phyloP scores from a whole-genome alignment of 2,888 invertebrate genomes.

The Pachliopta kotzebuea region DNA sequence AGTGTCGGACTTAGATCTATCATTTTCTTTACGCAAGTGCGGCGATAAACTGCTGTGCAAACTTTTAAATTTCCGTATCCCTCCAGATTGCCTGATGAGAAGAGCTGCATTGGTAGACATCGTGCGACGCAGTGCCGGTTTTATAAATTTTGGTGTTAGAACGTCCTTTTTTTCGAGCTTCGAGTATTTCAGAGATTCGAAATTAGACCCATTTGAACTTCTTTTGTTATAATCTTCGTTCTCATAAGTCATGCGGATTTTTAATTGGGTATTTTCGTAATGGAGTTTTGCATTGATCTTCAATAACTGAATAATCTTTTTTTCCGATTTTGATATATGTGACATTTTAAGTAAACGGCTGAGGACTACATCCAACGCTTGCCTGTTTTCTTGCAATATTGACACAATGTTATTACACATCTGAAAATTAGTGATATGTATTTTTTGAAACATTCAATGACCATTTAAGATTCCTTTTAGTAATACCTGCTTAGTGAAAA shows the following conservation, averaged over 20 bases:
- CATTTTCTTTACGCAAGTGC: slow-evolving; percentile 30
- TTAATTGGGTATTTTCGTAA: slow-evolving; percentile 48
- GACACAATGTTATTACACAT: slow-evolving; percentile 41
- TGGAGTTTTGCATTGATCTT: slow-evolving; percentile 45
- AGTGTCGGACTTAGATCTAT: slow-evolving; percentile 40
- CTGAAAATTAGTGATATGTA: slow-evolving; percentile 36
- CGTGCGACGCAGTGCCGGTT: slow-evolving; percentile 7
- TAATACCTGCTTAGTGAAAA: not conserved
- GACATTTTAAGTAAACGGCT: slow-evolving; percentile 39
- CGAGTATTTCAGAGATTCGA: slow-evolving; percentile 16
- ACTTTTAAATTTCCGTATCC: slow-evolving; percentile 31
- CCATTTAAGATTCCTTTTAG: not conserved
- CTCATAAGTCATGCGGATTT: slow-evolving; percentile 34
- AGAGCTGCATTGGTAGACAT: slow-evolving; percentile 3
- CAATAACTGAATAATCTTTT: slow-evolving; percentile 44
- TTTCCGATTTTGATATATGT: slow-evolving; percentile 38
- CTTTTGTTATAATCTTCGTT: slow-evolving; percentile 16
- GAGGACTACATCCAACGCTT: slow-evolving; percentile 39
- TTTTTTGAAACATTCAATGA: not conserved
- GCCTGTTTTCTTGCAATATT: slow-evolving; percentile 44
- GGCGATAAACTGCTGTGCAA: slow-evolving; percentile 33
- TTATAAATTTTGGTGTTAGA: slow-evolving; percentile 2
- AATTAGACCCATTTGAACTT: slow-evolving; percentile 12
- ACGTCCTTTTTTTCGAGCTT: slow-evolving; percentile 7
- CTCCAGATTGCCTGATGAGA: slow-evolving; percentile 11